Evolutionary conservation across 2,113 vertebrate species (phyloP).

Genomic region (Polypterus bichir): DNA sequence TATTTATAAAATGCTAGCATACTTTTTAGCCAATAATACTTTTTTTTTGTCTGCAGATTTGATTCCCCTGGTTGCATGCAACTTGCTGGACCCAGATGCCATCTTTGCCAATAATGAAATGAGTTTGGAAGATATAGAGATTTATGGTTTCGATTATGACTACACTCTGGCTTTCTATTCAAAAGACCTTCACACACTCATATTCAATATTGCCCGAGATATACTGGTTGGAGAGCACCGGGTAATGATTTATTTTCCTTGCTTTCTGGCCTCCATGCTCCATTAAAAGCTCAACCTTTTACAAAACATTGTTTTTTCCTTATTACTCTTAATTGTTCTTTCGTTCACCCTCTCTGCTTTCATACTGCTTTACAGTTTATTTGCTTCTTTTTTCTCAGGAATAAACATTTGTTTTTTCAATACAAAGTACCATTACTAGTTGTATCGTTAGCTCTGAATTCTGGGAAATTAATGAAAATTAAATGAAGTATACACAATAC

Average conservation of each 20-base stretch:
- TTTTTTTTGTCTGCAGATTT: conserved; percentile 42
- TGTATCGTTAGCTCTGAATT: too few relatives aligned
- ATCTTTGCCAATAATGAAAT: conserved; percentile 97
- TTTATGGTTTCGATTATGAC: conserved; percentile 96
- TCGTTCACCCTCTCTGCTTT: too few relatives aligned
- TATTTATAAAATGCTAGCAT: too few relatives aligned
- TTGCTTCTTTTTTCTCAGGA: too few relatives aligned
- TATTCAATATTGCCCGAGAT: conserved; percentile 86
- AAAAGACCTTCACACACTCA: conserved; percentile 80
- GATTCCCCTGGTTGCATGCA: conserved; percentile 64
- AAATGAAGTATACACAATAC: too few relatives aligned
- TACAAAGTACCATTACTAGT: too few relatives aligned
- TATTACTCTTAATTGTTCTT: too few relatives aligned
- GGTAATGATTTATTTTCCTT: conserved; percentile 43
- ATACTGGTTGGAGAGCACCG: conserved; percentile 85
- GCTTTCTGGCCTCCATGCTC: neutral
- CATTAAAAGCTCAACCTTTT: too few relatives aligned
- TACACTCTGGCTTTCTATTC: conserved; percentile 96
- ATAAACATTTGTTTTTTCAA: too few relatives aligned
- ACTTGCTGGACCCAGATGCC: conserved; percentile 74
- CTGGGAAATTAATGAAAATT: too few relatives aligned
- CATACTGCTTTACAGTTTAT: too few relatives aligned
- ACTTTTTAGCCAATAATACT: neutral
- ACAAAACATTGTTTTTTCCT: too few relatives aligned
- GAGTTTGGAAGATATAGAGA: conserved; percentile 83